Evolutionary conservation across 2,888 invertebrate genomes (phyloP).

Genomic region (Diploptera punctata): DNA sequence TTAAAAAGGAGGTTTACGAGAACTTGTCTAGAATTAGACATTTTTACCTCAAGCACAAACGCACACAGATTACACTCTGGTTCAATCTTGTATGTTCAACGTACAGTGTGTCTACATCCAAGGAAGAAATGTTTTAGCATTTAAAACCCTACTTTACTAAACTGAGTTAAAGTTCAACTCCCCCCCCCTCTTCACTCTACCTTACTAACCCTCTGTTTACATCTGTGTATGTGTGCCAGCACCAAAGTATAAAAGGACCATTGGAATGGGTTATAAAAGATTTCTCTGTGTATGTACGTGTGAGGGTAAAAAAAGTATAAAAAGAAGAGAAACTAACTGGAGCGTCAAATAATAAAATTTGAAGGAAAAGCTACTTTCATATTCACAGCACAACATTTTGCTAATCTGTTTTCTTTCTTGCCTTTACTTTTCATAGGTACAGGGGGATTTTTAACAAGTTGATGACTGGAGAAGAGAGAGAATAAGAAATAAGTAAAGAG

Average conservation of each 20-base stretch:
- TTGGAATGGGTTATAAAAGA: neutral
- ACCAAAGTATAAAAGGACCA: neutral
- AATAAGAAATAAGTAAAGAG: too few relatives aligned
- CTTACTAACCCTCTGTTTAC: neutral
- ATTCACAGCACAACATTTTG: constrained; percentile 36
- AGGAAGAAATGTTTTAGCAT: constrained; percentile 16
- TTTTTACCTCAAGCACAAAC: constrained; percentile 17
- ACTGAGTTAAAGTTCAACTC: neutral
- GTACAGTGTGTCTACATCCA: neutral
- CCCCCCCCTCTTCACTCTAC: neutral
- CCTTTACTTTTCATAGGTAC: constrained; percentile 17
- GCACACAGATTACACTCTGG: neutral
- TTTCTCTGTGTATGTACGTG: constrained; percentile 2
- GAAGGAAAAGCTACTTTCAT: constrained; percentile 31
- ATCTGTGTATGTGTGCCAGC: neutral
- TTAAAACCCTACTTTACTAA: constrained; percentile 15
- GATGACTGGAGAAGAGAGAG: too few relatives aligned
- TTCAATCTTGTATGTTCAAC: neutral
- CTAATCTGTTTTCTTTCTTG: constrained; percentile 38
- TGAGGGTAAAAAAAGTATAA: constrained; percentile 6
- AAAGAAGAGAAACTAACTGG: constrained; percentile 14
- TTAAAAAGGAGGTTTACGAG: too few relatives aligned
- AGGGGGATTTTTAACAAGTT: too few relatives aligned
- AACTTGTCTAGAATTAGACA: neutral
- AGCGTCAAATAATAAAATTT: constrained; percentile 36